A percentile compares a stretch with the other conserved stretches of the same genome.
These are phyloP conservation scores for Trichosurus vulpecula DNA, from an alignment of 2,797 vertebrate species.

Conservation along the genomic window DNA sequence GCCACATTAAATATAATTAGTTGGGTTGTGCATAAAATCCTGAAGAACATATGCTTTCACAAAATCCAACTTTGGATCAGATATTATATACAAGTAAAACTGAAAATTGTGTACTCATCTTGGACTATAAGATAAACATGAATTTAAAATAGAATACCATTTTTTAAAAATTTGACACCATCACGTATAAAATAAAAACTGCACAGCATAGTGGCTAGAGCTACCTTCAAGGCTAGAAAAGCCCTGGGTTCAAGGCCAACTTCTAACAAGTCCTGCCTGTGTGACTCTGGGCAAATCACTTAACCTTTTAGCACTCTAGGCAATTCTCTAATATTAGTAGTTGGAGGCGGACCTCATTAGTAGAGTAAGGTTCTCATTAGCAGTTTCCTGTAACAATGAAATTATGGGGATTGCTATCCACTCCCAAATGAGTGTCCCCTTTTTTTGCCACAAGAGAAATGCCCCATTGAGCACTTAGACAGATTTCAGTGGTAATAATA, in stretches of 20 bases:
- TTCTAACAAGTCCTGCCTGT: neutral
- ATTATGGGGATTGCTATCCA: neutral
- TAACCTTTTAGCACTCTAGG: neutral
- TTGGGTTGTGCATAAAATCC: neutral
- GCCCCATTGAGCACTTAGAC: neutral
- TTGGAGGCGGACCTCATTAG: neutral
- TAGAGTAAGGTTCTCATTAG: neutral
- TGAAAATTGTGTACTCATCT: neutral
- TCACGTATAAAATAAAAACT: neutral
- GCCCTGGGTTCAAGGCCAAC: neutral
- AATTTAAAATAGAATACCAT: neutral
- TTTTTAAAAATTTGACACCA: neutral
- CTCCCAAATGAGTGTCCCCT: neutral
- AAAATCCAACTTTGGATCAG: neutral
- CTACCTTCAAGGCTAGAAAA: neutral
- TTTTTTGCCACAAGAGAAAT: neutral
- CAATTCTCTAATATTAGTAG: neutral
- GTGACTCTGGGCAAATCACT: neutral
- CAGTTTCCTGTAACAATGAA: neutral
- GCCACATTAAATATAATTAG: neutral
- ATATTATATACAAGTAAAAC: neutral
- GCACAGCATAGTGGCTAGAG: neutral
- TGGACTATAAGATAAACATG: neutral
- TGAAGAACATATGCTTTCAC: neutral
- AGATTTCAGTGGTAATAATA: neutral